phyloP scores from a whole-genome alignment of 2,113 vertebrate species.

The Isurus oxyrinchus region DNA sequence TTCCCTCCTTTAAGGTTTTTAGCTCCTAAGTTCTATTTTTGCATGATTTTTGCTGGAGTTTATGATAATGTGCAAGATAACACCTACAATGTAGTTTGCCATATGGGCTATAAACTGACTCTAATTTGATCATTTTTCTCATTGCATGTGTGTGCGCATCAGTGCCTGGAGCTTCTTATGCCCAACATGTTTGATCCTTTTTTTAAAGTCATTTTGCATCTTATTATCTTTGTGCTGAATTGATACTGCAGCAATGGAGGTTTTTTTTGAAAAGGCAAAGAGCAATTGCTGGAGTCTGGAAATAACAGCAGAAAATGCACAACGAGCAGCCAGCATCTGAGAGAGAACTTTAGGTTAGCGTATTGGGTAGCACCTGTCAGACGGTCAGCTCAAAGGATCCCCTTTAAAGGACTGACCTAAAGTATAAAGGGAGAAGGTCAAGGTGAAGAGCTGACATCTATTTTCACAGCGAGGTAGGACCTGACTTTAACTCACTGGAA shows the following conservation, averaged over 20 bases:
- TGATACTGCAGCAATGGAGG: background rate
- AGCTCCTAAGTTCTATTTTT: background rate
- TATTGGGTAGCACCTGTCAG: background rate
- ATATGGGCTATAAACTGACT: background rate
- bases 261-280: background rate
- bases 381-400: background rate
- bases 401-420: background rate
- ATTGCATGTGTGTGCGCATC: background rate
- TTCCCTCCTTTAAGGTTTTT: background rate
- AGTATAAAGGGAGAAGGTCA: background rate
- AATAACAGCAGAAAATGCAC: background rate
- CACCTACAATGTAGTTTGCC: background rate
- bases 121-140: background rate
- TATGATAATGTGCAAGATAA: slow-evolving; percentile 7
- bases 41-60: background rate
- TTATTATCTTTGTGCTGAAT: slow-evolving; percentile 29
- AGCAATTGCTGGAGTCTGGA: background rate
- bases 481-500: background rate
- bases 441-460: background rate
- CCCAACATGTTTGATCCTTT: background rate
- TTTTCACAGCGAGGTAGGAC: background rate
- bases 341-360: background rate
- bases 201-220: background rate
- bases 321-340: background rate
- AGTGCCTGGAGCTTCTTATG: background rate